Evolutionary conservation across 2,797 vertebrate species (phyloP), one percentile per base, ranked within the genome.

Genomic region (Erethizon dorsatum): DNA sequence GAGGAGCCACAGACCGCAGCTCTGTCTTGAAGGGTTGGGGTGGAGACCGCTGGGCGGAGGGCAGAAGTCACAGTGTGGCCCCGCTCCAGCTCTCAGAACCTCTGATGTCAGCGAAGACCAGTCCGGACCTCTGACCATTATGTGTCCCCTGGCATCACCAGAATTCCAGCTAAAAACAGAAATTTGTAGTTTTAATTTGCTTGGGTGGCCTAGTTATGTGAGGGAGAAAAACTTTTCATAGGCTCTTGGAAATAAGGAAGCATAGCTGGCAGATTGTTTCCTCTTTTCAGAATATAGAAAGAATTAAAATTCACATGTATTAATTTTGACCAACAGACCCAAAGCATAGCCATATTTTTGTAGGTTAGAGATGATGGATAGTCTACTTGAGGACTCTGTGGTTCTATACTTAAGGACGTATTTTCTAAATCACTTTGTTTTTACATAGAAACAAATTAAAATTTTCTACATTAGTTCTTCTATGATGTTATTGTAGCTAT

Each of bases 121-220:
- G 8, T 52, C 56, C 91, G 59, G 31, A 54, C 22, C 77, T 57
- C 75, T 50, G 59, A 33, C 61, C 20, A n/a, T 57, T 18, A 20
- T 37, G 69, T 94, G 87, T 75, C 77, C 45, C 73, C 57, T 65
- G 50, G 15, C 61, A 56, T 75, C 73, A 84, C 41, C 84, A 84
- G 80, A 90, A 90, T 91, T 87, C 31, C 57, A 96, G 69, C 80
- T 69, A 91, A 80, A 33, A 83, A 92, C 85, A 71, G 33, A 56
- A 95, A 95, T 84, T 57, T 65, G n/a, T 96, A 63, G 50, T 93
- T 97, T 97, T 93, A 86, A 87, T 93, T 93, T 82, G n/a, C 45
- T 57, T 83, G 37, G 28, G 15, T 87, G n/a, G 37, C 50, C 67
- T 87, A 54, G 33, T 88, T 95, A 28, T 78, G 28, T 78, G 71